A percentile compares a stretch with the other conserved stretches of the same genome.
phyloP scores from a whole-genome alignment of 2,888 invertebrate species.

The Sinelater perroti region DNA sequence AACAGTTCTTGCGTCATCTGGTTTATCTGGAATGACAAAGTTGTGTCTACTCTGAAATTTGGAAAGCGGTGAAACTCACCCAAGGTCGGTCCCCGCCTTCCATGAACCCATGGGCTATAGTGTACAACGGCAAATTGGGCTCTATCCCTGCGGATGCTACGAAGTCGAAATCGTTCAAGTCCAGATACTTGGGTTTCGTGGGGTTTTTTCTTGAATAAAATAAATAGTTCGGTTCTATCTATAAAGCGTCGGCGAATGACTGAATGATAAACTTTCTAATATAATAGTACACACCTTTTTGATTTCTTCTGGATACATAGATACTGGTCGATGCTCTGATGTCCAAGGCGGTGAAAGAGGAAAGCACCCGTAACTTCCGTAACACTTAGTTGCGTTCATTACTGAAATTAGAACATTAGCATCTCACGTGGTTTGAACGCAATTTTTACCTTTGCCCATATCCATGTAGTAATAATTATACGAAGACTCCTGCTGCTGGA shows the following conservation, averaged over 20 bases:
- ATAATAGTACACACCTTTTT: slow-evolving; percentile 60
- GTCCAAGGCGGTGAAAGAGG: slow-evolving; percentile 81
- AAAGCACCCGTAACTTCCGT: slow-evolving; percentile 83
- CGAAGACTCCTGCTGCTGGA: slow-evolving; percentile 50
- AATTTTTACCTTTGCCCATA: slow-evolving; percentile 55
- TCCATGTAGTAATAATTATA: slow-evolving; percentile 59
- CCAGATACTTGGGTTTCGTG: slow-evolving; percentile 67
- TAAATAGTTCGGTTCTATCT: slow-evolving; percentile 70
- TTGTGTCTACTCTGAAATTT: neutral
- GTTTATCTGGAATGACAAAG: slow-evolving; percentile 64
- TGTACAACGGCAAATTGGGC: slow-evolving; percentile 71
- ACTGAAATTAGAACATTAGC: slow-evolving; percentile 47
- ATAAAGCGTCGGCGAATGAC: neutral
- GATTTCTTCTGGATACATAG: slow-evolving; percentile 79
- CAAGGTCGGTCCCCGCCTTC: slow-evolving; percentile 84
- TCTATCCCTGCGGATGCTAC: slow-evolving; percentile 71
- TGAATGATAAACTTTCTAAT: neutral
- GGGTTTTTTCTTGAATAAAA: slow-evolving; percentile 66
- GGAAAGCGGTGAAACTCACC: slow-evolving; percentile 64
- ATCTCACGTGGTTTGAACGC: neutral
- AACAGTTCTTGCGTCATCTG: slow-evolving; percentile 78
- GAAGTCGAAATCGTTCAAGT: slow-evolving; percentile 72
- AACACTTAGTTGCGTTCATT: slow-evolving; percentile 68
- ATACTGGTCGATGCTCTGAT: slow-evolving; percentile 79
- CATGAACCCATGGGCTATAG: slow-evolving; percentile 87